Percentiles rank a stretch among this genome's conserved stretches.
Evolutionary conservation across 2,797 vertebrate genomes (phyloP).

Genomic region (Botia almorhae): DNA sequence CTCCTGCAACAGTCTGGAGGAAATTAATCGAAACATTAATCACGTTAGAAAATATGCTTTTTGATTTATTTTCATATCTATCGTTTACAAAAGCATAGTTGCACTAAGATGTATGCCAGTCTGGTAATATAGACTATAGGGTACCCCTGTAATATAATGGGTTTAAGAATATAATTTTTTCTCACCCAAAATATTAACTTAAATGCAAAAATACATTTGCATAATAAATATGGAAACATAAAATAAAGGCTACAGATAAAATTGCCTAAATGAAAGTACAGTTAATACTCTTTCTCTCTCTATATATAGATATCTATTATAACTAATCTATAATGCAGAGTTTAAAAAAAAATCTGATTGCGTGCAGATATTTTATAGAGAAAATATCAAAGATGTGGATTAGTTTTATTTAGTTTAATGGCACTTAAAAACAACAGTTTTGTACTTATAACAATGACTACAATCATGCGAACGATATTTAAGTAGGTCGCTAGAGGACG

Average conservation of each 20-base stretch:
- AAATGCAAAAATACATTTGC: not conserved
- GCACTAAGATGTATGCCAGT: not conserved
- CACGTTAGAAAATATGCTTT: not conserved
- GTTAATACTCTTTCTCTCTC: too few relatives aligned
- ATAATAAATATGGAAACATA: not conserved
- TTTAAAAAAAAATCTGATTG: not conserved
- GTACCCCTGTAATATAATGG: too few relatives aligned
- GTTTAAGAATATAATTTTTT: not conserved
- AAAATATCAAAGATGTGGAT: not conserved
- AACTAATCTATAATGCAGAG: not conserved
- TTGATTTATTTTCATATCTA: not conserved
- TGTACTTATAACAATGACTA: not conserved
- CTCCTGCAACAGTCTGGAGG: not conserved
- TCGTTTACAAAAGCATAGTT: not conserved
- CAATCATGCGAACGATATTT: not conserved
- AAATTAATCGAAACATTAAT: not conserved
- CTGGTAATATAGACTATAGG: not conserved
- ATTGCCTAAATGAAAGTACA: not conserved
- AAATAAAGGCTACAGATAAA: not conserved
- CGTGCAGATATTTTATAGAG: not conserved
- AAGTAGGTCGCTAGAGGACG: slow-evolving; percentile 53
- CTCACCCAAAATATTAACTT: not conserved
- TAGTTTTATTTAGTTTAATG: not conserved
- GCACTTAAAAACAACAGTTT: not conserved
- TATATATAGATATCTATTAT: too few relatives aligned